phyloP scores from a whole-genome alignment of 2,113 vertebrate species.

The Rhinichthys klamathensis region DNA sequence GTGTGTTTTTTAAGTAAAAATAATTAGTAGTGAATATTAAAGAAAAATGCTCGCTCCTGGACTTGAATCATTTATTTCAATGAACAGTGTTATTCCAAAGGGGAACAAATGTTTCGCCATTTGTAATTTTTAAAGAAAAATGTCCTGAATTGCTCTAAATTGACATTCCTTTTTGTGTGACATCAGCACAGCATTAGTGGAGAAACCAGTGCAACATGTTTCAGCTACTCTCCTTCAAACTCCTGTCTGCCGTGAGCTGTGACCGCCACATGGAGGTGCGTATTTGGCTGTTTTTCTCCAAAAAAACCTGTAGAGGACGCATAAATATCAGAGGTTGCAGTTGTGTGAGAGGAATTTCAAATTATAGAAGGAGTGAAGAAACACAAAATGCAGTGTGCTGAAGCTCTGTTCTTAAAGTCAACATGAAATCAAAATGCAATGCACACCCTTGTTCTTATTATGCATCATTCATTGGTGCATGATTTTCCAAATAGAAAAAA shows the following conservation, averaged over 20 bases:
- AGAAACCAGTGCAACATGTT: not conserved
- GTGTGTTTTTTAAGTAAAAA: not conserved
- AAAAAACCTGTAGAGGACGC: not conserved
- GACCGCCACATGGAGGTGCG: not conserved
- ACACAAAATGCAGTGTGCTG: not conserved
- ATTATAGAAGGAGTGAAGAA: not conserved
- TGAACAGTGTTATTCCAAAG: not conserved
- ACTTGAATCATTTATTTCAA: not conserved
- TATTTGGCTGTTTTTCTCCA: slow-evolving; percentile 1
- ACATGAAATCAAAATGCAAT: not conserved
- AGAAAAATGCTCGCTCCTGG: not conserved
- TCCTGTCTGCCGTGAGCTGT: not conserved
- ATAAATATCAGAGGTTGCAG: not conserved
- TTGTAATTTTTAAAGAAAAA: not conserved
- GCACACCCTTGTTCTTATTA: not conserved
- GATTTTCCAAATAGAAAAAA: slow-evolving; percentile 1
- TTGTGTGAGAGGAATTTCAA: not conserved
- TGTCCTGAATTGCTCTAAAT: not conserved
- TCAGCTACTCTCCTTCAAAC: not conserved
- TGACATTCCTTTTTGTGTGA: not conserved
- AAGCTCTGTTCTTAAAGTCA: not conserved
- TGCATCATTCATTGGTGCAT: not conserved
- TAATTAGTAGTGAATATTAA: not conserved
- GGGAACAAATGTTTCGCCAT: not conserved
- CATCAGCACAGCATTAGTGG: not conserved